phyloP scores from a whole-genome alignment of 1,140 invertebrate genomes.

The Aphelenchoides besseyi region DNA sequence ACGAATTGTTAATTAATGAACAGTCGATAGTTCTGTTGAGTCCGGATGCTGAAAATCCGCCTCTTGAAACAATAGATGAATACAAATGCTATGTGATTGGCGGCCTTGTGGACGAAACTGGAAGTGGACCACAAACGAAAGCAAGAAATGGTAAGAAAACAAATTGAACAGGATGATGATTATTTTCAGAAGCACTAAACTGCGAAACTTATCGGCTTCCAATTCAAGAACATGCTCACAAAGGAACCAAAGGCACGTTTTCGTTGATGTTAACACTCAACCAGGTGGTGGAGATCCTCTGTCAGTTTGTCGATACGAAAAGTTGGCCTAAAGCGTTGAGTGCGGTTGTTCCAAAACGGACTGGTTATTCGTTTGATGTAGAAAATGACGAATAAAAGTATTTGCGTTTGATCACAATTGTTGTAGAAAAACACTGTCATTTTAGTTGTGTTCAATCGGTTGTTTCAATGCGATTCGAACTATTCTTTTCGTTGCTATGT shows the following conservation, averaged over 20 bases:
- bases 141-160: constrained; percentile 11
- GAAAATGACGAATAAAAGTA: too few relatives aligned
- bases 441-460: too few relatives aligned
- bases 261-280: constrained; percentile 16
- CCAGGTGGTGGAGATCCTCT: constrained; percentile 22
- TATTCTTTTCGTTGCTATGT: too few relatives aligned
- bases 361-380: constrained; percentile 15
- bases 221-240: constrained; percentile 11
- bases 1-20: neutral
- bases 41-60: constrained; percentile 29
- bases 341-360: constrained; percentile 21
- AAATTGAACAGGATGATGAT: neutral
- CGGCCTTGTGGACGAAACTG: constrained; percentile 31
- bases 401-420: too few relatives aligned
- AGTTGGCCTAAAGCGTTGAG: neutral
- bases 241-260: constrained; percentile 4
- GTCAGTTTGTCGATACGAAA: neutral
- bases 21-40: constrained; percentile 26
- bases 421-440: too few relatives aligned
- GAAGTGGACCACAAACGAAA: constrained; percentile 19
- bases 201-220: constrained; percentile 20
- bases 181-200: constrained; percentile 16
- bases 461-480: too few relatives aligned
- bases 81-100: constrained; percentile 29
- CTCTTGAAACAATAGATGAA: neutral